Base-by-base conservation (phyloP, 2,113 vertebrate species). In the Mirounga angustirostris region DNA sequence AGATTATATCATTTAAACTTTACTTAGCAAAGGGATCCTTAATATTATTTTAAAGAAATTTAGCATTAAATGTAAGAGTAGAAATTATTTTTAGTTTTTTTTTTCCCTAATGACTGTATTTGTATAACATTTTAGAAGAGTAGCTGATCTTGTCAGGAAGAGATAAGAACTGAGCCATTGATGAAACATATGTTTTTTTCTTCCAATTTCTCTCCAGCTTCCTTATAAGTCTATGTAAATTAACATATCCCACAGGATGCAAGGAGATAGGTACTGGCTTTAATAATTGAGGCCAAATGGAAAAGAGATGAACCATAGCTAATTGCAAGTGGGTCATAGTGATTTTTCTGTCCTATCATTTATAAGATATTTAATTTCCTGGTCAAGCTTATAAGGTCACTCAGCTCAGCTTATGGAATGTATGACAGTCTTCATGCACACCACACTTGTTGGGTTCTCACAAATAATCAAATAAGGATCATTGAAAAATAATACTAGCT, bases 301-400 rank as follows among this genome's bases (percentile, higher is more conserved):
- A 79, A 78, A 81, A 85, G 30, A 71, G 9, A 76, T 74, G 22
- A 43, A 4, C 13, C 26, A 85, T 12, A 58, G 63, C 3, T 16
- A 92, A 15, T 4, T 26, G 33, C 15, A 84, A 22, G 33, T 54
- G 26, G 26, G 16, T 40, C 56, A 30, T 43, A 33, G 22, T 85
- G 33, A 84, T 94, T 56, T 96, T 94, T 81, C 52, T 85, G 26
- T 88, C 80, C 22, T 19, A 43, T 84, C 33, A 59, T 95, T 81
- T 71, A 52, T 78, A 85, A 94, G 61, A 61, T 9, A 91, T 46
- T 91, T 94, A 50, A 81, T 90, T 87, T 85, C 33, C 82, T 82
- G 28, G 69, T 71, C 7, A 79, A 96, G 15, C 30, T 58, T 79
- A 26, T n/a, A 52, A 78, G 40, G 46, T 2, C 50, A 36, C 43